Evolutionary conservation across 2,888 invertebrate species (phyloP).

Genomic region (Phyllotreta cruciferae): DNA sequence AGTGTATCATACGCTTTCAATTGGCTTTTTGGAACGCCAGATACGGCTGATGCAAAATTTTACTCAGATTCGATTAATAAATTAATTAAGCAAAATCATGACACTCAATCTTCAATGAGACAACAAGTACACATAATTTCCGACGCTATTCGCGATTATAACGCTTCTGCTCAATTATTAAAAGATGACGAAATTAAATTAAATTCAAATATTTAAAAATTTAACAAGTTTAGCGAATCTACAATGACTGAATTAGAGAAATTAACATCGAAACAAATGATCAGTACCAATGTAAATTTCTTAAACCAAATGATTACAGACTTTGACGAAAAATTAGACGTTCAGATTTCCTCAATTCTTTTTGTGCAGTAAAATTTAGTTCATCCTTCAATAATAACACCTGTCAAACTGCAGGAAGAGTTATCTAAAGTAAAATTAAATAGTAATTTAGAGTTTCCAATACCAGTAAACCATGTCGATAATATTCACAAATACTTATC

Average conservation of each 20-base stretch:
- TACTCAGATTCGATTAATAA: conserved; percentile 35
- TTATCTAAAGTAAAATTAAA: conserved; percentile 25
- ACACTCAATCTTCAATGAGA: conserved; percentile 39
- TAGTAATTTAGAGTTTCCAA: conserved; percentile 33
- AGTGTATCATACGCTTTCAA: conserved; percentile 37
- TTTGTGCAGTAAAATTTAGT: conserved; percentile 40
- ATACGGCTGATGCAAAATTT: conserved; percentile 40
- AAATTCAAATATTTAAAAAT: conserved; percentile 35
- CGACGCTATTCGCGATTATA: conserved; percentile 41
- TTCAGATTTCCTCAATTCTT: conserved; percentile 35
- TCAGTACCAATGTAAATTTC: conserved; percentile 38
- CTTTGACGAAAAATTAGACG: conserved; percentile 35
- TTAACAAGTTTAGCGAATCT: conserved; percentile 34
- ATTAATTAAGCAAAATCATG: conserved; percentile 34
- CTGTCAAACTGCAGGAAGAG: conserved; percentile 14
- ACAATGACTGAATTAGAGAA: conserved; percentile 12
- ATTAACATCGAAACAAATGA: conserved; percentile 24
- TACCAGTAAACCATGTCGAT: conserved; percentile 29
- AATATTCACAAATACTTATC: conserved; percentile 21
- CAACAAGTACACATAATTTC: conserved; percentile 43
- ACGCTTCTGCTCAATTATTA: conserved; percentile 34
- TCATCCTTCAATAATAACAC: conserved; percentile 37
- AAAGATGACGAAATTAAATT: conserved; percentile 37
- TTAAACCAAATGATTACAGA: conserved; percentile 33
- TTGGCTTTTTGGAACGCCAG: conserved; percentile 40